These are phyloP conservation scores for Ptilorrhoa leucosticta DNA, from an alignment of 2,113 vertebrate genomes.

Conservation along the genomic window DNA sequence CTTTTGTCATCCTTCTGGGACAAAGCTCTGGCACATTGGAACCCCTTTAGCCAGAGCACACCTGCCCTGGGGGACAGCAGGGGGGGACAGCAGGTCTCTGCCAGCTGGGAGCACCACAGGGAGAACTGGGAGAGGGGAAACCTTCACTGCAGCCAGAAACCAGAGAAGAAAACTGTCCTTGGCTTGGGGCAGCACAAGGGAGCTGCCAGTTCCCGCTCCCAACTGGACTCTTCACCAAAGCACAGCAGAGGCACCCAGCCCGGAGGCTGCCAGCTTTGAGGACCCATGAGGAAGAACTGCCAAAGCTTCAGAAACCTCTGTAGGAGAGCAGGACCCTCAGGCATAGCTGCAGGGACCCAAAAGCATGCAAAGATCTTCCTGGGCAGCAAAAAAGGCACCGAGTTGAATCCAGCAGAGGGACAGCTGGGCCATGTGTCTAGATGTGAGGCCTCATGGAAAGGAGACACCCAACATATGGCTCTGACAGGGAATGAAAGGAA, in stretches of 20 bases:
- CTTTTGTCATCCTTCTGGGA: background rate
- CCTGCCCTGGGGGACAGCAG: background rate
- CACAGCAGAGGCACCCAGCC: background rate
- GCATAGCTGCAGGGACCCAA: background rate
- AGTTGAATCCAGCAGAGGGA: background rate
- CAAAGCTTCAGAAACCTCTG: background rate
- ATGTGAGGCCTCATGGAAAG: background rate
- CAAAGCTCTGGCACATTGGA: background rate
- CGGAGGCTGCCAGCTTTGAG: background rate
- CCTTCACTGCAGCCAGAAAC: background rate
- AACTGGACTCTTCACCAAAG: background rate
- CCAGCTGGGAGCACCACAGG: background rate
- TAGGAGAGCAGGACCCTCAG: background rate
- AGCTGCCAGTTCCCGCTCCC: background rate
- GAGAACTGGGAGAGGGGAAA: background rate
- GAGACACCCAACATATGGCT: background rate
- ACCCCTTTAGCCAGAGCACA: background rate
- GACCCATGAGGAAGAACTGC: background rate
- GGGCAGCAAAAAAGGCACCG: background rate
- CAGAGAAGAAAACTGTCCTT: background rate
- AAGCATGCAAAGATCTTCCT: background rate
- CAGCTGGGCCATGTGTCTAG: rapidly evolving
- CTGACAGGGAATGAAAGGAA: background rate
- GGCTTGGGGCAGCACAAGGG: background rate
- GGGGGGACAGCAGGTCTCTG: background rate